Evolutionary conservation across 2,797 vertebrate genomes (phyloP).

Genomic region (Distichodus sexfasciatus): DNA sequence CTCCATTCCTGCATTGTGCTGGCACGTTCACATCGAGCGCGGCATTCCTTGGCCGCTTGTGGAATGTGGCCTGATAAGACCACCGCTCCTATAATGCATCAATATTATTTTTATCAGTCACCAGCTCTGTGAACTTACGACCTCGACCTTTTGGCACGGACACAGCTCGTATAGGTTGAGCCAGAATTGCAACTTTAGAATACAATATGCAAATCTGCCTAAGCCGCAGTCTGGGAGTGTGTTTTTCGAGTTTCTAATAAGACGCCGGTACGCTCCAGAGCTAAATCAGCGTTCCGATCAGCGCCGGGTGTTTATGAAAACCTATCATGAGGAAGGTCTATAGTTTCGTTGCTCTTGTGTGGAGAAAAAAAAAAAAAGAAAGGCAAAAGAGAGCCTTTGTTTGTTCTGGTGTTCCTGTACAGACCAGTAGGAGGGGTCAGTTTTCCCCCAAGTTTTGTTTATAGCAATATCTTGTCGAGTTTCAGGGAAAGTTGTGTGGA

Average conservation of each 20-base stretch:
- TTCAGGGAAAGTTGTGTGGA: conserved; percentile 1
- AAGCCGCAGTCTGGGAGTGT: conserved; percentile 4
- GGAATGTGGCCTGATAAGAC: conserved; percentile 23
- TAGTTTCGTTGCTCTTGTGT: conserved; percentile 9
- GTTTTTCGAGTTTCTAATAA: not conserved
- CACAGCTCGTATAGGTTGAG: not conserved
- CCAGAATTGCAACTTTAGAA: not conserved
- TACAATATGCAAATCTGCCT: not conserved
- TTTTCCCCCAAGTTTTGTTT: conserved; percentile 16
- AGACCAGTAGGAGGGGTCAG: conserved; percentile 36
- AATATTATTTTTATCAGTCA: not conserved
- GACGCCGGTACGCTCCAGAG: not conserved
- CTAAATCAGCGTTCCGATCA: not conserved
- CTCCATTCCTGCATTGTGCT: conserved; percentile 14
- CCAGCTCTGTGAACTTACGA: conserved; percentile 11
- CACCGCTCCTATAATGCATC: not conserved
- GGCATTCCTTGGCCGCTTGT: conserved; percentile 18
- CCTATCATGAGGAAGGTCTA: conserved; percentile 16
- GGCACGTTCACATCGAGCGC: conserved; percentile 13
- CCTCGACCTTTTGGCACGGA: conserved; percentile 1
- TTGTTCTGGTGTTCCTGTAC: conserved; percentile 32
- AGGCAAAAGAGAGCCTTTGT: conserved; percentile 24
- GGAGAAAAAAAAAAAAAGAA: too few species aligned
- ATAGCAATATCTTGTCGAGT: not conserved
- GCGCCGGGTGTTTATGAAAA: conserved; percentile 8